These are phyloP conservation scores for Coptodon bakossiorum DNA, from an alignment of 2,113 vertebrate genomes.

Conservation along the genomic window DNA sequence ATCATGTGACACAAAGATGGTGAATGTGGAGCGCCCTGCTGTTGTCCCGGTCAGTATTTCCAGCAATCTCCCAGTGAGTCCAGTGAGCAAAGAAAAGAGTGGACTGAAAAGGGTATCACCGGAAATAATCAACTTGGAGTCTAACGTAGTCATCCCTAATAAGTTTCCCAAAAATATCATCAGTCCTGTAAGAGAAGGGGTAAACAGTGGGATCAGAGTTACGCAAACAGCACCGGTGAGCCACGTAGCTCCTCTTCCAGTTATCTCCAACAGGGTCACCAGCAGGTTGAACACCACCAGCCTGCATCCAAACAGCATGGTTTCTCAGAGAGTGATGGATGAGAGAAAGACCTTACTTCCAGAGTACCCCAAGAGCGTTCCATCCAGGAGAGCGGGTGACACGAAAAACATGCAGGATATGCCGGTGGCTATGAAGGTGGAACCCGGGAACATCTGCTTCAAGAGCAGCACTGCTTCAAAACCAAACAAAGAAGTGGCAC, in stretches of 20 bases:
- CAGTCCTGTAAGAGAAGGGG: not conserved
- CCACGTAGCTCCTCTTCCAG: not conserved
- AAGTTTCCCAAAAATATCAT: conserved; percentile 39
- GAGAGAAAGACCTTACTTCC: conserved; percentile 5
- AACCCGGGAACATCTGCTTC: not conserved
- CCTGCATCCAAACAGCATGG: not conserved
- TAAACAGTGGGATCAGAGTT: not conserved
- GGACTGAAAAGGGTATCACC: conserved; percentile 27
- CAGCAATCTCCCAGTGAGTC: not conserved
- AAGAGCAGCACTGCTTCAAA: not conserved
- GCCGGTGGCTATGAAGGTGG: conserved; percentile 31
- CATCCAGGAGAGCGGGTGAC: not conserved
- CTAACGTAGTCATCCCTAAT: not conserved
- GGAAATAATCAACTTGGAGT: conserved; percentile 45
- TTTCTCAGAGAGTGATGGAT: conserved; percentile 12
- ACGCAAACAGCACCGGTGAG: not conserved
- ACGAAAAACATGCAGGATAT: not conserved
- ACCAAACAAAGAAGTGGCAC: not conserved
- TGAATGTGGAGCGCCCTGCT: not conserved
- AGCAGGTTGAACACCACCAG: not conserved
- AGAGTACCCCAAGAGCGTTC: not conserved
- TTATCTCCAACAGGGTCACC: not conserved
- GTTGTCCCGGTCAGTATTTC: not conserved
- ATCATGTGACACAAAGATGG: not conserved
- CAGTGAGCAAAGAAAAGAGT: conserved; percentile 4